A percentile compares a stretch with the other conserved stretches of the same genome.
These are phyloP conservation scores for Turdus rufiventris DNA, from an alignment of 2,113 vertebrate genomes.

Conservation along the genomic window DNA sequence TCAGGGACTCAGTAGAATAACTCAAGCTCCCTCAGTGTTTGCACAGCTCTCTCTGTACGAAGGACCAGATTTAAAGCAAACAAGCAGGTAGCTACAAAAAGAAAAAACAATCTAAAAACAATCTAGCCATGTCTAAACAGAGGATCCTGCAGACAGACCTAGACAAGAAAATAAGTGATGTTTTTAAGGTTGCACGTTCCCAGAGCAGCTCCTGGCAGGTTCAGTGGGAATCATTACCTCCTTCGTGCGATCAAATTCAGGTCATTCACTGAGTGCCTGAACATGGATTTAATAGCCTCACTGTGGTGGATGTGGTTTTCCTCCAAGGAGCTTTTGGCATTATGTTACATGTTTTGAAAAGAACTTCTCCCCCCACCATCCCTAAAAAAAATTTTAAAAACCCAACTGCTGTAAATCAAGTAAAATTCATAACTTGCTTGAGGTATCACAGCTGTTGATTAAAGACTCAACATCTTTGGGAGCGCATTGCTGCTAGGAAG, in stretches of 20 bases:
- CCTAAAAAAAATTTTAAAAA: constrained; percentile 41
- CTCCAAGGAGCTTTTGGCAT: background rate
- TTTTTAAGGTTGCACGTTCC: background rate
- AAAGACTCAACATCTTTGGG: constrained; percentile 69
- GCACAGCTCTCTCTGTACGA: background rate
- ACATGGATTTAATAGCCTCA: background rate
- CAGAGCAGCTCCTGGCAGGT: background rate
- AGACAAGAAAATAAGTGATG: background rate
- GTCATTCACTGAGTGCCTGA: background rate
- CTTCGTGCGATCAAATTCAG: background rate
- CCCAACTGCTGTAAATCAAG: constrained; percentile 69
- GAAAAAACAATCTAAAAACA: background rate
- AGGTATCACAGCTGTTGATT: constrained; percentile 78
- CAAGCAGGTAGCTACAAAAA: background rate
- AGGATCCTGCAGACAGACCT: background rate
- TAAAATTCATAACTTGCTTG: constrained; percentile 74
- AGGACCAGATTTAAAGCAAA: background rate
- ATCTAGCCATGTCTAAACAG: background rate
- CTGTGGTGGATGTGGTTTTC: background rate
- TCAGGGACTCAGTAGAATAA: background rate
- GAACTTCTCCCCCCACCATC: background rate
- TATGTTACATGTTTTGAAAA: constrained; percentile 41
- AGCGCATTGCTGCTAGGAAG: constrained; percentile 62
- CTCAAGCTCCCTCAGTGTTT: background rate
- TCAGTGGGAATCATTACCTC: background rate